Evolutionary conservation across 1,140 invertebrate species (phyloP).

Genomic region (Camponotus pennsylvanicus): DNA sequence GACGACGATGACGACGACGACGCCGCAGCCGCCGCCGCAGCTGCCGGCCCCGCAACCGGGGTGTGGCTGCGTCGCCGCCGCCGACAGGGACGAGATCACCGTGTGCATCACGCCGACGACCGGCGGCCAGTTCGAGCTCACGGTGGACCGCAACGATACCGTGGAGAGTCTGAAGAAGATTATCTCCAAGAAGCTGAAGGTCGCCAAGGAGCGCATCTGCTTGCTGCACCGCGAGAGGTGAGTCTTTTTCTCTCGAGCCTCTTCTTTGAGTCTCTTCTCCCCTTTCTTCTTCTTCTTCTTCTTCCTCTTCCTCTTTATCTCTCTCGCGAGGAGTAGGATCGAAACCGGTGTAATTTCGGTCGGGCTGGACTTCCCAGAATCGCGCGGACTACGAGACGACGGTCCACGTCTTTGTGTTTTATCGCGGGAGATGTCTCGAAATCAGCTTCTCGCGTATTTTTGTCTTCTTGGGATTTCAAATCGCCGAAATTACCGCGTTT

Average conservation of each 20-base stretch:
- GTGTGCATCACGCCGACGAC: conserved; percentile 95
- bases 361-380: too few species aligned
- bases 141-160: conserved; percentile 91
- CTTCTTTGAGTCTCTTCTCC: neutral
- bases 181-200: conserved; percentile 96
- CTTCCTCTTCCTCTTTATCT: too few species aligned
- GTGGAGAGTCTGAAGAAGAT: conserved; percentile 96
- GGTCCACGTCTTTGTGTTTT: too few species aligned
- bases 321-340: too few species aligned
- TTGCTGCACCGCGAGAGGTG: conserved; percentile 96
- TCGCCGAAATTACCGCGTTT: too few species aligned
- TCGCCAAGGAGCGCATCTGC: conserved; percentile 96
- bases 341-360: too few species aligned
- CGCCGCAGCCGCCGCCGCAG: conserved; percentile 21
- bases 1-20: conserved; percentile 40
- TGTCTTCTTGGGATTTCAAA: too few species aligned
- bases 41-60: conserved; percentile 79
- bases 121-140: conserved; percentile 95
- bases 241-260: neutral
- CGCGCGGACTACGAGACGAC: too few species aligned
- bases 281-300: neutral
- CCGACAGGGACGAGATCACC: conserved; percentile 90
- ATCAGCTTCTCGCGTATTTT: too few species aligned
- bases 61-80: conserved; percentile 87
- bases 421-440: too few species aligned